Evolutionary conservation across 2,888 invertebrate species (phyloP).

Genomic region (Ormyrus labotus): DNA sequence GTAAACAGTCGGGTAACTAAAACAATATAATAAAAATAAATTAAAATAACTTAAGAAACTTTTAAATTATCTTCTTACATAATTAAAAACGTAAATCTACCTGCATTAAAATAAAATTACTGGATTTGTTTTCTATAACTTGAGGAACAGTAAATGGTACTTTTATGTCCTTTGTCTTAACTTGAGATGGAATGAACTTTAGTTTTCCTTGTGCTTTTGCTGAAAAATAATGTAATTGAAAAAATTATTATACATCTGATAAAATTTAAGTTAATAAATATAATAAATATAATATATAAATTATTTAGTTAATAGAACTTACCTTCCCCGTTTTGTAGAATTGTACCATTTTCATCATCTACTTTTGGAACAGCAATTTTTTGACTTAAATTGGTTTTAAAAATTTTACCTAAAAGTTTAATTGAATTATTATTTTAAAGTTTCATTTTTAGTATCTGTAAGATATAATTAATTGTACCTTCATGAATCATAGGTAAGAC

Average conservation of each 20-base stretch:
- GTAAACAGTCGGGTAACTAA: constrained; percentile 73
- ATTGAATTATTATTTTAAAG: constrained; percentile 9
- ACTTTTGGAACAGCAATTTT: constrained; percentile 31
- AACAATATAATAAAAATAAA: constrained; percentile 45
- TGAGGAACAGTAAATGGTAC: constrained; percentile 62
- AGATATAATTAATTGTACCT: constrained; percentile 56
- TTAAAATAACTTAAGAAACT: constrained; percentile 19
- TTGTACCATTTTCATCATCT: constrained; percentile 65
- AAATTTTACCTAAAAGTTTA: constrained; percentile 51
- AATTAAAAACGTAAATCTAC: constrained; percentile 57
- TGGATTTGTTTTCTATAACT: constrained; percentile 66
- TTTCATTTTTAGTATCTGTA: constrained; percentile 24
- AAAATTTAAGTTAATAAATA: neutral
- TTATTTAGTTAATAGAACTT: constrained; percentile 27
- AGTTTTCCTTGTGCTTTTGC: constrained; percentile 57
- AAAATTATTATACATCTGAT: constrained; percentile 20
- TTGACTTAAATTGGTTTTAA: constrained; percentile 36
- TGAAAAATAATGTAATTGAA: constrained; percentile 15
- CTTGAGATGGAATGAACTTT: constrained; percentile 49
- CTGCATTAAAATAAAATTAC: constrained; percentile 70
- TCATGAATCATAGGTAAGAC: constrained; percentile 67
- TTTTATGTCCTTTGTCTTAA: constrained; percentile 56
- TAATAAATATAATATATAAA: constrained; percentile 1
- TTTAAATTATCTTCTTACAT: neutral
- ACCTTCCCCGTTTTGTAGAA: constrained; percentile 69